Conservation (phyloP, 2,888 invertebrate genomes). For the Empis stercorea region DNA sequence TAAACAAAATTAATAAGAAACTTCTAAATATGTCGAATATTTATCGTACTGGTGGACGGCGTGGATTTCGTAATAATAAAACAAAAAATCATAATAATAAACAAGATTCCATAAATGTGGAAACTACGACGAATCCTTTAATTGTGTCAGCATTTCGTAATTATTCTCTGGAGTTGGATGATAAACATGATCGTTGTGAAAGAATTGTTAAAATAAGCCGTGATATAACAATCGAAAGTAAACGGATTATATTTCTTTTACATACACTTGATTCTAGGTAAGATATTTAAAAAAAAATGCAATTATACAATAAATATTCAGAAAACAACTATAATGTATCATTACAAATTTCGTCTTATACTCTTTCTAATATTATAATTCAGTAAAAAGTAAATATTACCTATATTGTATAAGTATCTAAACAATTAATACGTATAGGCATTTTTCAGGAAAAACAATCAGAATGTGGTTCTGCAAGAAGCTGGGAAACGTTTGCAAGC, state of each 20-base stretch:
- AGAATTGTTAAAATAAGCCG: constrained; percentile 67
- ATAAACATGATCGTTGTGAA: constrained; percentile 72
- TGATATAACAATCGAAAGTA: constrained; percentile 82
- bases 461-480: constrained; percentile 42
- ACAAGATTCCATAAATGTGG: constrained; percentile 11
- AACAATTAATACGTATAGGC: too few species aligned
- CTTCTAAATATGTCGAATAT: too few species aligned
- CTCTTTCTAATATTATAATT: too few species aligned
- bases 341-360: too few species aligned
- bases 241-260: constrained; percentile 73
- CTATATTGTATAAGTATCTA: too few species aligned
- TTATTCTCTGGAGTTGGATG: constrained; percentile 55
- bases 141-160: constrained; percentile 39
- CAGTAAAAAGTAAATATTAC: too few species aligned
- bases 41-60: background rate
- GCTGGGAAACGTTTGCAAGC: constrained; percentile 54
- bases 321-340: too few species aligned
- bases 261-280: constrained; percentile 49
- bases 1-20: too few species aligned
- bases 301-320: too few species aligned
- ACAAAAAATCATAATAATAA: constrained; percentile 6
- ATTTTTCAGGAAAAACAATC: constrained; percentile 43
- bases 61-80: constrained; percentile 2
- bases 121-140: constrained; percentile 26
- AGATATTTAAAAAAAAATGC: background rate